A percentile compares a stretch with the other conserved stretches of the same genome.
Conservation (phyloP, 37 sponge, comb jelly and placozoan species). For the Oscarella lobularis region DNA sequence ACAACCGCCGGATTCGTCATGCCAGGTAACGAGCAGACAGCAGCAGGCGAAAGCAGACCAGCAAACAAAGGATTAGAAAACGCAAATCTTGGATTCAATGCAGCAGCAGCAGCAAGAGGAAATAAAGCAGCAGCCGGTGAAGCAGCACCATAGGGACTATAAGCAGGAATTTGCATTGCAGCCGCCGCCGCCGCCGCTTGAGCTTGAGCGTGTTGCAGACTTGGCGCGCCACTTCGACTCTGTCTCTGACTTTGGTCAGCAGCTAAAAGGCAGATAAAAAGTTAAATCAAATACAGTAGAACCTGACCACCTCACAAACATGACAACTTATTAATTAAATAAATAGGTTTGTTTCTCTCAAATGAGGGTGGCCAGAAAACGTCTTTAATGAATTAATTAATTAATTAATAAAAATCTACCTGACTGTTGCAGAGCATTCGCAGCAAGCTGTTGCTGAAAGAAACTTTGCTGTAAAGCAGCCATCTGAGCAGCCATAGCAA, state of each 20-base stretch:
- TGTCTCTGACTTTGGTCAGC: too few species aligned
- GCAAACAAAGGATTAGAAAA: constrained; percentile 1
- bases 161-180: background rate
- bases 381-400: too few species aligned
- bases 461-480: background rate
- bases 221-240: too few species aligned
- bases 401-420: too few species aligned
- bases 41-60: too few species aligned
- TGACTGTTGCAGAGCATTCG: background rate
- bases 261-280: too few species aligned
- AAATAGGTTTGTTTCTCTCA: too few species aligned
- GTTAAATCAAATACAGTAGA: too few species aligned
- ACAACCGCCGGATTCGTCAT: background rate
- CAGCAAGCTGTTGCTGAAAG: background rate
- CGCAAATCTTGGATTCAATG: background rate
- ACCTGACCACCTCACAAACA: too few species aligned
- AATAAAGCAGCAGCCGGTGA: background rate
- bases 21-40: too few species aligned
- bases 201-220: background rate
- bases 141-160: background rate
- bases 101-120: background rate
- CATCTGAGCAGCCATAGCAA: background rate
- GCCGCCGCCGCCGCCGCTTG: constrained; percentile 3
- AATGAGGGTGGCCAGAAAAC: too few species aligned
- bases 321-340: too few species aligned